Conservation (phyloP, 2,797 vertebrate species). For the Chloroceryle inda region DNA sequence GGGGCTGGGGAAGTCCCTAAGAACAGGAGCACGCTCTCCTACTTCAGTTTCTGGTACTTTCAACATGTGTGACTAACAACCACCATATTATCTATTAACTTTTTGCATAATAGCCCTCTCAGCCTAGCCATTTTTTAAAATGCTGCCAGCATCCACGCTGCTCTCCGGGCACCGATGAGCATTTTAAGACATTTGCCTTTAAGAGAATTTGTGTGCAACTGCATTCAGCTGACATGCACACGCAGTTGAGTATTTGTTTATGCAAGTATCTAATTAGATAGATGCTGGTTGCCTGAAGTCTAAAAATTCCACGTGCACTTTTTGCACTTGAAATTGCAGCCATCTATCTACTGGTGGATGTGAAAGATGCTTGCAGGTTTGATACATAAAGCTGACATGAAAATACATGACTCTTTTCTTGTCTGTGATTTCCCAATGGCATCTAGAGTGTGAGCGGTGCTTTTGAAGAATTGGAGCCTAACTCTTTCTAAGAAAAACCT, state of each 20-base stretch:
- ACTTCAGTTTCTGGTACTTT: conserved; percentile 37
- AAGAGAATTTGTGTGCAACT: neutral
- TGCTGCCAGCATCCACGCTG: neutral
- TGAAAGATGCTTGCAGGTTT: neutral
- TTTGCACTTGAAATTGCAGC: conserved; percentile 7
- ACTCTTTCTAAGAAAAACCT: neutral
- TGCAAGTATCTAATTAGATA: conserved; percentile 22
- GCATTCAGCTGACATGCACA: neutral
- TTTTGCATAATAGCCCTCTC: conserved; percentile 18
- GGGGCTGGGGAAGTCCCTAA: conserved; percentile 18
- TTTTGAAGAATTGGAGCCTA: neutral
- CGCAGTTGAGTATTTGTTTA: conserved; percentile 40
- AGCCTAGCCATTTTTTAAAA: conserved; percentile 18
- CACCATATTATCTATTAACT: conserved; percentile 33
- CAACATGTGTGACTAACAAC: conserved; percentile 53
- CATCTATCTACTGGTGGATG: neutral
- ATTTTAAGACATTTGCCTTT: conserved; percentile 27
- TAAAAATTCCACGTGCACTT: conserved; percentile 18
- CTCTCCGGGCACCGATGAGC: neutral
- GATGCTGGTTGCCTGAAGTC: neutral
- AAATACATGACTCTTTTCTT: neutral
- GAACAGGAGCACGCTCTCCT: conserved; percentile 34
- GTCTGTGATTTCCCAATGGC: neutral
- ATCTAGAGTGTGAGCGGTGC: neutral
- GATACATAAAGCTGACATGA: neutral